Conservation (phyloP, 1,140 invertebrate genomes). For the Nebria ingens region DNA sequence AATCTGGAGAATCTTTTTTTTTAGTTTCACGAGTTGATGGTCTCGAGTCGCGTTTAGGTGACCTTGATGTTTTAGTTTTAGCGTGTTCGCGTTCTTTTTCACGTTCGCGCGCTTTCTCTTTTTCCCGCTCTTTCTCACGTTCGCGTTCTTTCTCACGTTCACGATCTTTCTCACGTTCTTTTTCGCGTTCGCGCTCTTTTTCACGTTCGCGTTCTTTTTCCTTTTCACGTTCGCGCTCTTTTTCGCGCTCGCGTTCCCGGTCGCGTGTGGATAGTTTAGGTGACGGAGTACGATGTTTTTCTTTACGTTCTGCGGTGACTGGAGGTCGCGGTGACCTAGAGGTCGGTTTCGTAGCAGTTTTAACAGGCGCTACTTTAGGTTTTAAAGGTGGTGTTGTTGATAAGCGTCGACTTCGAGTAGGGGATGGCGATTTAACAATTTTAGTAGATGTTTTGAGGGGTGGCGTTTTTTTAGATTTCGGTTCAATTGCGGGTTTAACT, state of each 20-base stretch:
- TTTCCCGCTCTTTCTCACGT: constrained; percentile 25
- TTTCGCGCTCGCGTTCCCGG: constrained; percentile 23
- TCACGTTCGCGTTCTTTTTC: constrained; percentile 26
- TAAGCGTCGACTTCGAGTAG: constrained; percentile 30
- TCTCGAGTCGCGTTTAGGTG: constrained; percentile 27
- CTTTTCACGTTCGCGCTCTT: constrained; percentile 21
- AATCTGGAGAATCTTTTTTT: constrained; percentile 30
- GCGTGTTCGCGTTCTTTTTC: constrained; percentile 20
- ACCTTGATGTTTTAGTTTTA: constrained; percentile 24
- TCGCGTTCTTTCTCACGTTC: constrained; percentile 17
- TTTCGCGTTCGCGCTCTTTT: constrained; percentile 26
- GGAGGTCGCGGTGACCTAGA: constrained; percentile 30
- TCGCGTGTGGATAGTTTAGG: constrained; percentile 26
- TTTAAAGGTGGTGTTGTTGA: constrained; percentile 33
- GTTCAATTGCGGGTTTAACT: constrained; percentile 21
- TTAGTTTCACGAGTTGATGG: constrained; percentile 24
- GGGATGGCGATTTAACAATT: constrained; percentile 26
- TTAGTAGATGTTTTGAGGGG: constrained; percentile 21
- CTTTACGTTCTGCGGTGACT: constrained; percentile 26
- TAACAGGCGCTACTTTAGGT: constrained; percentile 29
- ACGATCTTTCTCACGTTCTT: constrained; percentile 24
- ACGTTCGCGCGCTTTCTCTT: constrained; percentile 21
- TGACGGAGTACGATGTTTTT: constrained; percentile 32
- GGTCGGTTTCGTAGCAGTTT: constrained; percentile 28
- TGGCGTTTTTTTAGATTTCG: constrained; percentile 21